Evolutionary conservation across 1,140 invertebrate genomes (phyloP).

Genomic region (Muscidifurax raptorellus): DNA sequence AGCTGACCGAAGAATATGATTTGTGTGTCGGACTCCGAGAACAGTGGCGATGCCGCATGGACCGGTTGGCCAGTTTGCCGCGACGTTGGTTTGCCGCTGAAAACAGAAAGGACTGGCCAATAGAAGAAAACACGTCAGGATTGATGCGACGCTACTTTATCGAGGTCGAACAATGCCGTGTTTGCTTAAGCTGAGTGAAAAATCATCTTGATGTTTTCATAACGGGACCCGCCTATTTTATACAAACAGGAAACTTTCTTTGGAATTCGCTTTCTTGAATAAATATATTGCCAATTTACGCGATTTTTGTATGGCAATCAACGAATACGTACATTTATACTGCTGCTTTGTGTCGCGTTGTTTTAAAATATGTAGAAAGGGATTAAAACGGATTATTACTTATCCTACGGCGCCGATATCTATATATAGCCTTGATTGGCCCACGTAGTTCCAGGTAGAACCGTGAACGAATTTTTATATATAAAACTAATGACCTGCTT

Average conservation of each 20-base stretch:
- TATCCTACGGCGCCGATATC: constrained; percentile 51
- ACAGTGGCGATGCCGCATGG: background rate
- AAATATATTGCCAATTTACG: too few relatives aligned
- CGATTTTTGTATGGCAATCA: too few relatives aligned
- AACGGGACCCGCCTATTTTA: background rate
- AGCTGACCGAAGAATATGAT: constrained; percentile 54
- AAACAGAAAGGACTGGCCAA: background rate
- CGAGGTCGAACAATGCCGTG: constrained; percentile 18
- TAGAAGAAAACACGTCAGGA: background rate
- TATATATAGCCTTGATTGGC: constrained; percentile 30
- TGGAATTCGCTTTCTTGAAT: too few relatives aligned
- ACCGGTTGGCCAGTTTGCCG: background rate
- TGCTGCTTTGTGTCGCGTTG: too few relatives aligned
- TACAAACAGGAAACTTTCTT: background rate
- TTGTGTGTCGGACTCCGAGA: constrained; percentile 57
- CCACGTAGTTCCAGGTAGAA: constrained; percentile 63
- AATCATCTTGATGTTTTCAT: background rate
- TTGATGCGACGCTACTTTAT: constrained; percentile 15
- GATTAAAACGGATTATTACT: constrained; percentile 60
- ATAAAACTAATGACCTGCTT: constrained; percentile 64
- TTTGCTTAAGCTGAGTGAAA: constrained; percentile 8
- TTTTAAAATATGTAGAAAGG: too few relatives aligned
- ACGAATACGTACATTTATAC: too few relatives aligned
- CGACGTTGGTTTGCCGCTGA: background rate
- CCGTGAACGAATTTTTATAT: constrained; percentile 64